These are phyloP conservation scores for Iselma pallidipennis DNA, from an alignment of 2,888 invertebrate species.

Conservation along the genomic window DNA sequence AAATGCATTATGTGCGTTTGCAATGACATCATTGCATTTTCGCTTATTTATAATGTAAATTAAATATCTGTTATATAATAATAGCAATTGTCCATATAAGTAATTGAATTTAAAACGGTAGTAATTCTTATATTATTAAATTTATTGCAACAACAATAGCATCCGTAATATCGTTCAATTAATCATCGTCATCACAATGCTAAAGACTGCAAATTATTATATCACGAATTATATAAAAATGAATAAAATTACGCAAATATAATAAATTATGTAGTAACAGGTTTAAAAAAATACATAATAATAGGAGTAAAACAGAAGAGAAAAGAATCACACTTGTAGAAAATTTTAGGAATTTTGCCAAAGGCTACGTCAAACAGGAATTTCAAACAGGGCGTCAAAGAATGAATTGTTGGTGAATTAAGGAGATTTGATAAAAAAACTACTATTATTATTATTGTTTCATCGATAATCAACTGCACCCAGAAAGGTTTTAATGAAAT, in stretches of 20 bases:
- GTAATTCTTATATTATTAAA: neutral
- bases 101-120: neutral
- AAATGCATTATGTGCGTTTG: no score
- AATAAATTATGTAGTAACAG: no score
- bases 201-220: no score
- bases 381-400: no score
- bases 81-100: neutral
- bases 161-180: neutral
- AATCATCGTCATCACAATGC: no score
- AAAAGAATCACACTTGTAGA: neutral
- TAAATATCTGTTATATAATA: neutral
- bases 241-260: no score
- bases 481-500: no score
- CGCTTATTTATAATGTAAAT: neutral
- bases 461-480: no score
- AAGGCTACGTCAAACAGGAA: neutral
- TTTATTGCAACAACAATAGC: neutral
- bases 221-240: no score
- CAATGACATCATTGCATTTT: neutral
- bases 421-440: no score
- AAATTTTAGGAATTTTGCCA: neutral
- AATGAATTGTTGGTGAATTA: no score
- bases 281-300: neutral
- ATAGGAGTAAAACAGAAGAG: neutral
- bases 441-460: no score